phyloP scores from a whole-genome alignment of 2,113 vertebrate genomes.

The Chamaea fasciata region DNA sequence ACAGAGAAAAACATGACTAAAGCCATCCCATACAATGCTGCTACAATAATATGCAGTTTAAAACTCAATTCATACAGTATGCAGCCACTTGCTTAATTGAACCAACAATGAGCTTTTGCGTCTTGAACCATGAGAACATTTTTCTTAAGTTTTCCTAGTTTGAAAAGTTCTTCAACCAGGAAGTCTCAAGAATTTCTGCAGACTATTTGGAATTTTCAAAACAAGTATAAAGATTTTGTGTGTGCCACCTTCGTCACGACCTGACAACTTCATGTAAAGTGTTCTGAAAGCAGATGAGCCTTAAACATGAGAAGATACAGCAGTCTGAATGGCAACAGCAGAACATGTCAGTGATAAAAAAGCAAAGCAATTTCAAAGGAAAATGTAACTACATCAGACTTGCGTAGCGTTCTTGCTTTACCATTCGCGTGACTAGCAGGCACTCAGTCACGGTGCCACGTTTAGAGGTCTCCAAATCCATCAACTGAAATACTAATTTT shows the following conservation, averaged over 20 bases:
- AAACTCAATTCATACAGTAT: not conserved
- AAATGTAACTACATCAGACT: not conserved
- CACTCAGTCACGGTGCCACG: not conserved
- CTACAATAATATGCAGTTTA: not conserved
- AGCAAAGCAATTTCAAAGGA: not conserved
- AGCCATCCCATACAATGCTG: not conserved
- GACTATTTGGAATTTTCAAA: not conserved
- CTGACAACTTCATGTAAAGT: not conserved
- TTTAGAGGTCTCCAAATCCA: not conserved
- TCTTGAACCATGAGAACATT: not conserved
- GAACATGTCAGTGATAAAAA: not conserved
- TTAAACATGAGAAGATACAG: not conserved
- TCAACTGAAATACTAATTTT: not conserved
- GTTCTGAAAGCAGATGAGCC: slow-evolving; percentile 28
- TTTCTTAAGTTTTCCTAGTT: not conserved
- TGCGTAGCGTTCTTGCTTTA: not conserved
- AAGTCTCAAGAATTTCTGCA: slow-evolving; percentile 53
- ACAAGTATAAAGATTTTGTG: not conserved
- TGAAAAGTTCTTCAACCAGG: slow-evolving; percentile 19
- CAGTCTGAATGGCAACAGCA: not conserved
- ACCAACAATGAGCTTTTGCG: not conserved
- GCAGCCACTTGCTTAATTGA: not conserved
- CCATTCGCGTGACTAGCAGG: not conserved
- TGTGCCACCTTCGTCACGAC: not conserved
- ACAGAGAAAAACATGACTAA: not conserved